Conservation (phyloP, 2,113 vertebrate genomes). For the Dendropsophus ebraccatus region DNA sequence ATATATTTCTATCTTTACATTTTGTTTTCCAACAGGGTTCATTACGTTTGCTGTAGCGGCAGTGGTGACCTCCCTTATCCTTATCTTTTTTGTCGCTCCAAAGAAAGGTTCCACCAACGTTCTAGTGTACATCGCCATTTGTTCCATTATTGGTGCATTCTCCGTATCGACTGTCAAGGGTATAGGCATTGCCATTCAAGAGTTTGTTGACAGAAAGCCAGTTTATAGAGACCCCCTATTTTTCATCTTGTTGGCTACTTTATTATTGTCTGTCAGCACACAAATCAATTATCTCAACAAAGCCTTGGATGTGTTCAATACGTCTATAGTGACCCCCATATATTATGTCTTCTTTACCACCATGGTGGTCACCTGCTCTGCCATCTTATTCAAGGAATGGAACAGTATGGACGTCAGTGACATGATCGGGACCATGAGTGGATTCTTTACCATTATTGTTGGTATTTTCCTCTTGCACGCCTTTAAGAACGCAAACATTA, state of each 20-base stretch:
- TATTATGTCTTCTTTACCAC: slow-evolving; percentile 82
- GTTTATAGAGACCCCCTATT: slow-evolving; percentile 71
- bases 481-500: slow-evolving; percentile 75
- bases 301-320: slow-evolving; percentile 77
- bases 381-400: slow-evolving; percentile 83
- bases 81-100: slow-evolving; percentile 75
- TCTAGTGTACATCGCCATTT: slow-evolving; percentile 78
- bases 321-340: slow-evolving; percentile 79
- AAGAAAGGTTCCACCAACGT: slow-evolving; percentile 77
- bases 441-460: slow-evolving; percentile 76
- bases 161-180: slow-evolving; percentile 83
- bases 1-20: not conserved
- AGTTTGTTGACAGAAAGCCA: slow-evolving; percentile 70
- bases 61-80: slow-evolving; percentile 64
- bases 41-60: slow-evolving; percentile 73
- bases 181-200: slow-evolving; percentile 78
- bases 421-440: slow-evolving; percentile 76
- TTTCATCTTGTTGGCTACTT: slow-evolving; percentile 69
- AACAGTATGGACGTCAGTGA: slow-evolving; percentile 72
- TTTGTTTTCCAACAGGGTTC: slow-evolving; percentile 70
- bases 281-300: slow-evolving; percentile 85
- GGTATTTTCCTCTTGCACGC: slow-evolving; percentile 80
- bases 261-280: slow-evolving; percentile 72
- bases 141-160: slow-evolving; percentile 80
- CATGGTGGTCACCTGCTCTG: slow-evolving; percentile 72